phyloP scores from a whole-genome alignment of 2,797 vertebrate genomes.

The Coccyzus lansbergi region DNA sequence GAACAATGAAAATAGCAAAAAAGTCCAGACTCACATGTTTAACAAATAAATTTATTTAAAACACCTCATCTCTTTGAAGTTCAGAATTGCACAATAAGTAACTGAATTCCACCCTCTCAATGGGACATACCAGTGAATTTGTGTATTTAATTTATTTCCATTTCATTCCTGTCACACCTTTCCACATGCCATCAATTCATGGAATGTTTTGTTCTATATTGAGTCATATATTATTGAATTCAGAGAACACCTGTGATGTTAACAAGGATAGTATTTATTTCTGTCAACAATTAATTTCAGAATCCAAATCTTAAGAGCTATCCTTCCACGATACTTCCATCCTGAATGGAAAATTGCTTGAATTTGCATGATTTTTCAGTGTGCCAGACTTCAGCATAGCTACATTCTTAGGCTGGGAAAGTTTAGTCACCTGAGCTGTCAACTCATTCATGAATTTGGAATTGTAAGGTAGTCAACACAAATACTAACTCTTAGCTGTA shows the following conservation, averaged over 20 bases:
- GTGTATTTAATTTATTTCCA: neutral
- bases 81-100: neutral
- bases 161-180: neutral
- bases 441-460: neutral
- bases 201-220: neutral
- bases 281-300: neutral
- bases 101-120: neutral
- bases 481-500: neutral
- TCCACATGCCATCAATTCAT: rapidly evolving
- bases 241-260: neutral
- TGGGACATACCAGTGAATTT: neutral
- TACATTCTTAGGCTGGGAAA: neutral
- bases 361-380: neutral
- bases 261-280: neutral
- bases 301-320: neutral
- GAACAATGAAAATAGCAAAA: neutral
- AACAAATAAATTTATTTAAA: neutral
- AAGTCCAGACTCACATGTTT: neutral
- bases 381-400: neutral
- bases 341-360: neutral
- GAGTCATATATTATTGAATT: neutral
- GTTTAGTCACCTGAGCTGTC: neutral
- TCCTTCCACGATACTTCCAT: neutral
- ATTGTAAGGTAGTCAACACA: neutral
- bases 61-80: neutral